A percentile compares a stretch with the other conserved stretches of the same genome.
Conservation (phyloP, 2,797 vertebrate species). For the Spatula clypeata region DNA sequence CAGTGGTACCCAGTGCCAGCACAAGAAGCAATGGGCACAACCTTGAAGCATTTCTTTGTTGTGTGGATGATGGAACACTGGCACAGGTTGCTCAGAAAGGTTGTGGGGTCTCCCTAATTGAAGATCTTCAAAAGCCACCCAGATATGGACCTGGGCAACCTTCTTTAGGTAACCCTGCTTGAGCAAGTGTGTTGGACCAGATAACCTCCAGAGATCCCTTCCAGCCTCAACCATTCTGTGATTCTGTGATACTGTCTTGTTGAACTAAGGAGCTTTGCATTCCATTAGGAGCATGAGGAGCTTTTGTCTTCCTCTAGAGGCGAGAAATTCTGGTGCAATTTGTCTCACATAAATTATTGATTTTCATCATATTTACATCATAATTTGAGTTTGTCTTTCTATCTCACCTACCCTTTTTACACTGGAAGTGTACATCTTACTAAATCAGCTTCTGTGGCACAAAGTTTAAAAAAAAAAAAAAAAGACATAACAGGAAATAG, state of each 20-base stretch:
- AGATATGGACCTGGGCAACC: background rate
- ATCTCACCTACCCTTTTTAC: constrained; percentile 28
- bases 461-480: background rate
- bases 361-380: constrained; percentile 75
- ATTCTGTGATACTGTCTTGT: constrained; percentile 30
- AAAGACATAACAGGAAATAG: background rate
- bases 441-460: background rate
- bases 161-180: background rate
- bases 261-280: constrained; percentile 56
- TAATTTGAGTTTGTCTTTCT: constrained; percentile 69
- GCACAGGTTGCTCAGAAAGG: background rate
- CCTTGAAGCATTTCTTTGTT: background rate
- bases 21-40: background rate
- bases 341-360: constrained; percentile 39
- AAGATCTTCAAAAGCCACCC: background rate
- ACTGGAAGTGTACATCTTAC: constrained; percentile 23
- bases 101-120: background rate
- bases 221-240: background rate
- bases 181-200: background rate
- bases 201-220: background rate
- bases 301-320: constrained; percentile 15
- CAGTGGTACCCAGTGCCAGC: background rate
- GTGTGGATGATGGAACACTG: background rate
- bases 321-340: constrained; percentile 40
- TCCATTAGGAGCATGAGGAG: too few species aligned